These are phyloP conservation scores for Todiramphus saurophagus DNA, from an alignment of 2,113 vertebrate species.

Conservation along the genomic window DNA sequence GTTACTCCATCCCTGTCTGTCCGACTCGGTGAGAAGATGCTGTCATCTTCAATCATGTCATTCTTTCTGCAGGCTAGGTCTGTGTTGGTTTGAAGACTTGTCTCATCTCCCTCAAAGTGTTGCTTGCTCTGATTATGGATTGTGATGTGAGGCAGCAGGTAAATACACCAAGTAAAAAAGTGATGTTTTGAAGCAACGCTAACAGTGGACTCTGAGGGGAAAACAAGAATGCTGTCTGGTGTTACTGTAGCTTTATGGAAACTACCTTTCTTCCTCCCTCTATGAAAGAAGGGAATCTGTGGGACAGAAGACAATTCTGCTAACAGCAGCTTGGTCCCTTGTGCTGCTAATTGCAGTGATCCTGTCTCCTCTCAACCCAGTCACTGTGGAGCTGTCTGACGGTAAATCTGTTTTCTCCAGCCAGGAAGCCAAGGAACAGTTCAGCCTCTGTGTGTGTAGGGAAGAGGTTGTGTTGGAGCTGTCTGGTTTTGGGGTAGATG, in stretches of 20 bases:
- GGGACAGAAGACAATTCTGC: background rate
- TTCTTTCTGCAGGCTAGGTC: background rate
- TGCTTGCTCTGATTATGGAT: background rate
- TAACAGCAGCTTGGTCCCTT: background rate
- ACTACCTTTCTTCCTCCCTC: background rate
- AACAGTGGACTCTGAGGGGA: background rate
- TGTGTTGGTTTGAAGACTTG: background rate
- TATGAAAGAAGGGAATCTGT: background rate
- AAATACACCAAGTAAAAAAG: background rate
- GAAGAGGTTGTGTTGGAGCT: background rate
- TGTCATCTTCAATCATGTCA: background rate
- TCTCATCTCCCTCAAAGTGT: background rate
- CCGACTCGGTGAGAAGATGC: background rate
- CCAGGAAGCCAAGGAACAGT: background rate
- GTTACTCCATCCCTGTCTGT: background rate
- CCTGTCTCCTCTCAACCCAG: background rate
- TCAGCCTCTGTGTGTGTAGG: accelerated
- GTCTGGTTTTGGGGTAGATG: background rate
- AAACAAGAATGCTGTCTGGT: background rate
- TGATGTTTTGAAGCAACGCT: background rate
- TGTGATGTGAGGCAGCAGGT: background rate
- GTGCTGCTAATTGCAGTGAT: background rate
- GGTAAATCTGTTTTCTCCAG: background rate
- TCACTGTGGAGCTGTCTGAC: background rate
- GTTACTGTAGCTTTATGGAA: background rate